These are phyloP conservation scores for Pelecanus crispus DNA, from an alignment of 2,113 vertebrate species.

Conservation along the genomic window DNA sequence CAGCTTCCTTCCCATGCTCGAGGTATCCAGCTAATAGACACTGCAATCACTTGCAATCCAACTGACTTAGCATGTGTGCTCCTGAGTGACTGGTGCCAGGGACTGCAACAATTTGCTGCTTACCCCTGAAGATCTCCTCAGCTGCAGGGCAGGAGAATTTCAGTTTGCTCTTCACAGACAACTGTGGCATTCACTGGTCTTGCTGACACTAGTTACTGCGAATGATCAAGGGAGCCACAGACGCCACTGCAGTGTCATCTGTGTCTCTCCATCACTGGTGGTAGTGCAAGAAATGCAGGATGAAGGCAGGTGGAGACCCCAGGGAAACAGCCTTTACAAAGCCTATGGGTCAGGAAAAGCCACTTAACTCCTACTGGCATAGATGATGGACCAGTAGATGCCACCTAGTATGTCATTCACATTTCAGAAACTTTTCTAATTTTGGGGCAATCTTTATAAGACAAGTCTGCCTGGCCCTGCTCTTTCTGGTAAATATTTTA, in stretches of 20 bases:
- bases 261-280: background rate
- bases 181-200: background rate
- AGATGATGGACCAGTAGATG: background rate
- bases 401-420: background rate
- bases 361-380: fast-evolving
- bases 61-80: background rate
- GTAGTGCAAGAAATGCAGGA: background rate
- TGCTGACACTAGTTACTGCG: background rate
- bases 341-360: background rate
- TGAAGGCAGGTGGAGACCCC: background rate
- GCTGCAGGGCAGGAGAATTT: background rate
- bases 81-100: background rate
- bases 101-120: background rate
- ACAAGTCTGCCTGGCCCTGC: background rate
- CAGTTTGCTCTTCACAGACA: background rate
- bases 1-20: background rate
- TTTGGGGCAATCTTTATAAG: background rate
- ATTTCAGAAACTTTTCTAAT: background rate
- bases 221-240: background rate
- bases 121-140: background rate
- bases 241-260: background rate
- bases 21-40: background rate
- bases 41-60: background rate
- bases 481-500: background rate
- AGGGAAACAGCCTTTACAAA: background rate